phyloP scores from a whole-genome alignment of 1,140 invertebrate species.

The Caenorhabditis remanei region DNA sequence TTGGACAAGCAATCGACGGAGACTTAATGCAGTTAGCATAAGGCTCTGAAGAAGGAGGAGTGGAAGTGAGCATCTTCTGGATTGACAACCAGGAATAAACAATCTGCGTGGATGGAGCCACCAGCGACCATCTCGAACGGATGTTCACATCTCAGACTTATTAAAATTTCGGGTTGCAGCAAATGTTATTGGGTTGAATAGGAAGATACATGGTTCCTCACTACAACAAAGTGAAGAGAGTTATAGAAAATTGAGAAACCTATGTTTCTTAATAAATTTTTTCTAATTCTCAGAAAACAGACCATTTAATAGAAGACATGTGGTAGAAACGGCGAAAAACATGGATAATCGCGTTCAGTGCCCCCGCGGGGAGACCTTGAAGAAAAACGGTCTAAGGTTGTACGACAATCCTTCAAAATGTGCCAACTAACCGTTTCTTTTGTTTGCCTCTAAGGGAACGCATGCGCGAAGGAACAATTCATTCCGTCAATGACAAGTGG shows the following conservation, averaged over 20 bases:
- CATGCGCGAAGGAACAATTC: constrained; percentile 53
- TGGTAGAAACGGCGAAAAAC: neutral
- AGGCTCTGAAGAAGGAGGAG: constrained; percentile 29
- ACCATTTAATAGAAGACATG: too few species aligned
- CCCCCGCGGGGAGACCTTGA: neutral
- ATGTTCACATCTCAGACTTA: constrained; percentile 50
- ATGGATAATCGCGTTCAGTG: constrained; percentile 11
- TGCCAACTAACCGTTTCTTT: constrained; percentile 51
- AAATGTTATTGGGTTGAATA: too few species aligned
- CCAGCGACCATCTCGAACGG: neutral
- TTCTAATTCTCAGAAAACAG: too few species aligned
- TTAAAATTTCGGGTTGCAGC: constrained; percentile 22
- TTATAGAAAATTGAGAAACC: too few species aligned
- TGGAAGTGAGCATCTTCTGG: constrained; percentile 43
- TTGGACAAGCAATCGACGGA: constrained; percentile 53
- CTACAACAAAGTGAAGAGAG: too few species aligned
- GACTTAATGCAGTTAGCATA: constrained; percentile 56
- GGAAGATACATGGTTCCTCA: too few species aligned
- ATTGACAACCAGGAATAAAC: constrained; percentile 56
- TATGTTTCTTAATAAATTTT: too few species aligned
- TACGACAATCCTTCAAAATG: constrained; percentile 24
- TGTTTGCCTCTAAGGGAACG: constrained; percentile 30
- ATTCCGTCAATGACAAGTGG: constrained; percentile 55
- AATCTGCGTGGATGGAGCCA: constrained; percentile 1
- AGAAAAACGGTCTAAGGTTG: constrained; percentile 46